phyloP scores from a whole-genome alignment of 2,888 invertebrate species.

The Drosophila paranaensis region DNA sequence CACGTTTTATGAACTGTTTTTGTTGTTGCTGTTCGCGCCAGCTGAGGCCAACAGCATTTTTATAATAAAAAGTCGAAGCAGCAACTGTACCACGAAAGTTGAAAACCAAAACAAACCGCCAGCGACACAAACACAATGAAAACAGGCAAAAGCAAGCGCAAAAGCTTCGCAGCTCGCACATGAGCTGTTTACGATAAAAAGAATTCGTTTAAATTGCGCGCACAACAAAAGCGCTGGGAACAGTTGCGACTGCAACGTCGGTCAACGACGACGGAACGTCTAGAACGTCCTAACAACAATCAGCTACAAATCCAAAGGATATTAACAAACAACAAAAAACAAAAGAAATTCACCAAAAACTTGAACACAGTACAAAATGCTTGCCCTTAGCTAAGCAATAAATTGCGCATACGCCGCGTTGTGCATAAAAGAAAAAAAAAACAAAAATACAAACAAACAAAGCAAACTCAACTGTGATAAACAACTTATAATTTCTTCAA shows the following conservation, averaged over 20 bases:
- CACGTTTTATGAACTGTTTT: constrained; percentile 43
- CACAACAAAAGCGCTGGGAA: constrained; percentile 65
- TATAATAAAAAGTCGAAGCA: constrained; percentile 64
- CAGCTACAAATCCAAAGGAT: constrained; percentile 3
- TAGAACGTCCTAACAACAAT: constrained; percentile 44
- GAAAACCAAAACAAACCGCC: constrained; percentile 71
- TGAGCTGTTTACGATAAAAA: constrained; percentile 69
- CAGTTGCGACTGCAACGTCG: constrained; percentile 76
- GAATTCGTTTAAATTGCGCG: constrained; percentile 77
- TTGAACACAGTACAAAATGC: constrained; percentile 53
- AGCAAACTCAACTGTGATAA: constrained; percentile 66
- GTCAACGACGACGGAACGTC: constrained; percentile 61
- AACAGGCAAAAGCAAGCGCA: constrained; percentile 25
- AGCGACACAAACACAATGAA: constrained; percentile 50
- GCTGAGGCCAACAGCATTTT: constrained; percentile 74
- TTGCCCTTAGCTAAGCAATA: constrained; percentile 47
- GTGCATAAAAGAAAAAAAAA: constrained; percentile 35
- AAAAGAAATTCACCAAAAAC: constrained; percentile 15
- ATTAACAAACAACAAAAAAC: constrained; percentile 21
- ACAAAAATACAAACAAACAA: constrained; percentile 37
- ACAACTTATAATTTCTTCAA: constrained; percentile 40
- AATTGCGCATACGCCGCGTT: constrained; percentile 63
- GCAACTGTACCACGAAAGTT: constrained; percentile 71
- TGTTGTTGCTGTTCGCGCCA: constrained; percentile 36
- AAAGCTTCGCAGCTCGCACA: constrained; percentile 58